These are phyloP conservation scores for Sebastes elongatus DNA, from an alignment of 2,797 vertebrate genomes.

Conservation along the genomic window DNA sequence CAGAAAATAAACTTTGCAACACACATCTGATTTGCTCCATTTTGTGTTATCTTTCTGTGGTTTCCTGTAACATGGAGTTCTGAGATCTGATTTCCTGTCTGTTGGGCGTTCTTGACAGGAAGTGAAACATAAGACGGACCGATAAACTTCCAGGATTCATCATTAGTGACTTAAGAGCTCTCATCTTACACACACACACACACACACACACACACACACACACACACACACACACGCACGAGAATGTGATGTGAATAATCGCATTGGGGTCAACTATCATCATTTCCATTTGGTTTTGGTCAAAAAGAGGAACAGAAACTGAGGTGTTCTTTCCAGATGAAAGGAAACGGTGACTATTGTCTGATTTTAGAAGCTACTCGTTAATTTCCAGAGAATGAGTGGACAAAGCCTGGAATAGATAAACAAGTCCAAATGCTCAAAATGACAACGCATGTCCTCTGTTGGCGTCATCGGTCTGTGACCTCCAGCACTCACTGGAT, in stretches of 20 bases:
- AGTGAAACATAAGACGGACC: slow-evolving; percentile 5
- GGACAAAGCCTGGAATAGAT: neutral
- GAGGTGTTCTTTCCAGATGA: slow-evolving; percentile 40
- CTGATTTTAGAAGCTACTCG: neutral
- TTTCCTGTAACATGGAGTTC: slow-evolving; percentile 63
- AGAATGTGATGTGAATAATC: neutral
- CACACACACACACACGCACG: neutral
- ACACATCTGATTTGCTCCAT: too few species aligned
- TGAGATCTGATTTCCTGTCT: slow-evolving; percentile 64
- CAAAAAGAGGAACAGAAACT: neutral
- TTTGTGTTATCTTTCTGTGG: slow-evolving; percentile 41
- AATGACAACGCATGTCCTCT: too few species aligned
- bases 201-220: neutral
- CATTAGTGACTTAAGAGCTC: neutral
- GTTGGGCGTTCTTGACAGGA: slow-evolving; percentile 21
- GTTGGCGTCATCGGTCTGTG: too few species aligned
- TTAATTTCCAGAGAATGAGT: slow-evolving; percentile 7
- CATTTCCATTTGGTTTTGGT: slow-evolving; percentile 11
- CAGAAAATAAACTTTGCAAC: neutral
- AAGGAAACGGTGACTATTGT: slow-evolving; percentile 46
- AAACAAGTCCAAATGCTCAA: neutral
- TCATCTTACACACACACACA: slow-evolving; percentile 1
- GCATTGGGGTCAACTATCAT: neutral
- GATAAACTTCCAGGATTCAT: slow-evolving; percentile 41
- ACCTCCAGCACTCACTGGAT: too few species aligned